Conservation (phyloP, 2,888 invertebrate species). For the Cosmopolites sordidus region DNA sequence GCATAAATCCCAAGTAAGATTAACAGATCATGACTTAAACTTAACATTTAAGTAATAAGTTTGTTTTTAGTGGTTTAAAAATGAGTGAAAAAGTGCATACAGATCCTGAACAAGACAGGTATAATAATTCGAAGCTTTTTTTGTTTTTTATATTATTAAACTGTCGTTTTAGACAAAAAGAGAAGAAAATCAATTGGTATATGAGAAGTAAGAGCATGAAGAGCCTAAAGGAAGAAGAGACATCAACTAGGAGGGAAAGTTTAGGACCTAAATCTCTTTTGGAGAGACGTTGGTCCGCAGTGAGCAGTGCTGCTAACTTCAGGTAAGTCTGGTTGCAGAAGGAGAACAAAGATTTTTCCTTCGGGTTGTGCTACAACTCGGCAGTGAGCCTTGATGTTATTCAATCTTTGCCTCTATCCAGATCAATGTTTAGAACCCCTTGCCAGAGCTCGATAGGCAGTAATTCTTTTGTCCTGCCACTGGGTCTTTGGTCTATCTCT, state of each 20-base stretch:
- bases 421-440: no score
- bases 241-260: constrained; percentile 17
- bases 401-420: no score
- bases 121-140: neutral
- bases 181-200: constrained; percentile 40
- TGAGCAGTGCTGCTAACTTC: constrained; percentile 46
- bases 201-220: constrained; percentile 34
- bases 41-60: neutral
- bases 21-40: neutral
- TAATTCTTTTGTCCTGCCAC: no score
- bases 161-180: constrained; percentile 29
- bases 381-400: no score
- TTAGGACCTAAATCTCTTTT: constrained; percentile 33
- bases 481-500: no score
- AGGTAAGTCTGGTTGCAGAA: no score
- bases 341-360: no score
- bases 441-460: no score
- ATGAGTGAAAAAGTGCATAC: neutral
- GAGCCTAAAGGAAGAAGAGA: constrained; percentile 28
- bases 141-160: neutral
- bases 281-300: constrained; percentile 56
- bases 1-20: constrained; percentile 30
- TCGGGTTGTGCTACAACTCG: no score
- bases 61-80: constrained; percentile 1
- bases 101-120: neutral